Percentiles rank a stretch among this genome's conserved stretches.
phyloP scores from a whole-genome alignment of 2,113 vertebrate genomes.

The Triplophysa tibetana region DNA sequence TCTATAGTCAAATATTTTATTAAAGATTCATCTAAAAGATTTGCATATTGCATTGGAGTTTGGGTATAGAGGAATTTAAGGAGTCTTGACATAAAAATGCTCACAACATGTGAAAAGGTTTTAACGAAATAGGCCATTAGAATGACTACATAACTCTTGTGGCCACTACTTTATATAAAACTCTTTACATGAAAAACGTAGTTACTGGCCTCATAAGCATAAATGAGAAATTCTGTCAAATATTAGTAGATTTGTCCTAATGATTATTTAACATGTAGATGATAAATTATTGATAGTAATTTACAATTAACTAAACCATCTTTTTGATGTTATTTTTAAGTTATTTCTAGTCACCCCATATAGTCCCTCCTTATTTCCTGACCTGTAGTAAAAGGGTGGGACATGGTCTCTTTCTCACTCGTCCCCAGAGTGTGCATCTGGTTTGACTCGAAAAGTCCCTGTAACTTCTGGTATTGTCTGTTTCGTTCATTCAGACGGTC shows the following conservation, averaged over 20 bases:
- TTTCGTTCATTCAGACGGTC: slow-evolving; percentile 88
- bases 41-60: too few species aligned
- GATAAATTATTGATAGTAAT: not conserved
- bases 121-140: too few species aligned
- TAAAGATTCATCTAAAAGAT: too few species aligned
- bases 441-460: slow-evolving; percentile 85
- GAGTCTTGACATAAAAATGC: too few species aligned
- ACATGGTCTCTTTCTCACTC: slow-evolving; percentile 57
- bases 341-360: not conserved
- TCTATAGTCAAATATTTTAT: too few species aligned
- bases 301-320: too few species aligned
- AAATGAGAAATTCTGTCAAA: not conserved
- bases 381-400: slow-evolving; percentile 58
- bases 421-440: slow-evolving; percentile 82
- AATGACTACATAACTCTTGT: too few species aligned
- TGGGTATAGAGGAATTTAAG: too few species aligned
- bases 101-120: too few species aligned
- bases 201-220: too few species aligned
- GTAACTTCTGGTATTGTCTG: slow-evolving; percentile 86
- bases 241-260: not conserved
- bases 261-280: not conserved
- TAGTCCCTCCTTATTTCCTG: slow-evolving; percentile 3
- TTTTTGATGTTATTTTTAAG: not conserved
- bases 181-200: too few species aligned
- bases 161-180: too few species aligned